Evolutionary conservation across 2,113 vertebrate genomes (phyloP).

Genomic region (Syngnathus scovelli): DNA sequence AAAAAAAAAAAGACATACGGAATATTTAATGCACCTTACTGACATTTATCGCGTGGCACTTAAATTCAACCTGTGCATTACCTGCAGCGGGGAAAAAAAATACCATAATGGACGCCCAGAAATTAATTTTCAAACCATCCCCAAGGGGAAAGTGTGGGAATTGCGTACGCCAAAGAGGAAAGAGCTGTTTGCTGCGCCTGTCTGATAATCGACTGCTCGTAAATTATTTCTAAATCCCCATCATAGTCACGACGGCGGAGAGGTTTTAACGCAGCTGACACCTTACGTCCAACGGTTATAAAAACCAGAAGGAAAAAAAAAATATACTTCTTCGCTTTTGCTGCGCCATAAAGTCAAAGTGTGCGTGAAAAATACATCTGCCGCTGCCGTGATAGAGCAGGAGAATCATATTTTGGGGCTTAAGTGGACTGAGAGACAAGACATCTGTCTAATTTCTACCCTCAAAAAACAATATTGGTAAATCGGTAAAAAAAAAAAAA

Average conservation of each 20-base stretch:
- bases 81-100: neutral
- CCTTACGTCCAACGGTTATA: neutral
- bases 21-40: neutral
- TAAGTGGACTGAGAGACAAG: neutral
- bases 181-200: neutral
- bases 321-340: neutral
- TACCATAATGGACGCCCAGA: neutral
- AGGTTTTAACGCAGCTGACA: slow-evolving; percentile 1
- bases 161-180: neutral
- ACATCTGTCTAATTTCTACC: neutral
- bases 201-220: slow-evolving; percentile 10
- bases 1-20: neutral
- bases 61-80: neutral
- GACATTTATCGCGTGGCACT: neutral
- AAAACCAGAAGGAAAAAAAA: neutral
- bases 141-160: neutral
- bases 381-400: neutral
- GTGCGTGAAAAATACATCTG: slow-evolving; percentile 4
- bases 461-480: neutral
- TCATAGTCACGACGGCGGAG: neutral
- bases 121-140: slow-evolving; percentile 1
- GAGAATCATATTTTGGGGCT: neutral
- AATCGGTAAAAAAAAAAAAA: no score
- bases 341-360: neutral
- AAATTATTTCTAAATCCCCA: slow-evolving; percentile 9